These are phyloP conservation scores for Casuarius casuarius DNA, from an alignment of 2,113 vertebrate species.

Conservation along the genomic window DNA sequence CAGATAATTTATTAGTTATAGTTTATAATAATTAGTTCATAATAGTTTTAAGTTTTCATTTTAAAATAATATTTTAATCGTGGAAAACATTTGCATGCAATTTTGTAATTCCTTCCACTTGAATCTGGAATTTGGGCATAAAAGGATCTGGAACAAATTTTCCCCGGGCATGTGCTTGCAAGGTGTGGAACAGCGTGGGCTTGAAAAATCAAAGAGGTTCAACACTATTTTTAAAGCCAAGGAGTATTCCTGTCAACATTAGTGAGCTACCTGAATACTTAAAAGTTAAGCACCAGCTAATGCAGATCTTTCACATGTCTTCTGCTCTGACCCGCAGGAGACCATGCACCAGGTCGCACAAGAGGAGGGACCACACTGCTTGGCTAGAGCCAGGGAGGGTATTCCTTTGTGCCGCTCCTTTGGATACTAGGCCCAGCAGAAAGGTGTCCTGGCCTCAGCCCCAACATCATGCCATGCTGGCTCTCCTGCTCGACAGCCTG, in stretches of 20 bases:
- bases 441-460: not conserved
- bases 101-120: not conserved
- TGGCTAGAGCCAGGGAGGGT: not conserved
- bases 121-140: not conserved
- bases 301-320: not conserved
- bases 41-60: not conserved
- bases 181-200: not conserved
- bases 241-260: not conserved
- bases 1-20: not conserved
- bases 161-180: not conserved
- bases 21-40: not conserved
- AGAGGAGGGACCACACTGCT: not conserved
- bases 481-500: not conserved
- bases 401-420: not conserved
- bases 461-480: rapidly evolving
- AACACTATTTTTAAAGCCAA: not conserved
- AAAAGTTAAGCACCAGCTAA: not conserved
- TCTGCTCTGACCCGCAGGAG: not conserved
- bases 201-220: not conserved
- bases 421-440: not conserved
- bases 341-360: not conserved
- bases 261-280: not conserved
- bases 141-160: not conserved
- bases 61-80: not conserved
- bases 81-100: not conserved